phyloP scores from a whole-genome alignment of 2,113 vertebrate genomes.

The Chitala chitala region DNA sequence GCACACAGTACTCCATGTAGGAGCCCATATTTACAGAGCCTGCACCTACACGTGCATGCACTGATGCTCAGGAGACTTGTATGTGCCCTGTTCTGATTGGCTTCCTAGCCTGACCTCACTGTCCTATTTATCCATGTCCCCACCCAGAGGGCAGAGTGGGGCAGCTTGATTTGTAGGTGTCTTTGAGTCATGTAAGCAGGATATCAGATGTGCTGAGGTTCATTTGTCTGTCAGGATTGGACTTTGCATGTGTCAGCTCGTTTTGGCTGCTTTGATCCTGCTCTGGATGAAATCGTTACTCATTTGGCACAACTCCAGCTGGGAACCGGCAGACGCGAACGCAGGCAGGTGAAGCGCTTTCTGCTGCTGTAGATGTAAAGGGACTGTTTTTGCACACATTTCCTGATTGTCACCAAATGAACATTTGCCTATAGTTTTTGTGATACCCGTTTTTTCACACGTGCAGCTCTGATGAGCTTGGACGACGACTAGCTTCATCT shows the following conservation, averaged over 20 bases:
- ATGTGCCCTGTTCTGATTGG: too few species aligned
- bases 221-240: neutral
- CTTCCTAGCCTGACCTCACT: too few species aligned
- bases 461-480: too few species aligned
- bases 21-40: neutral
- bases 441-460: too few species aligned
- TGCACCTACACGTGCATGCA: neutral
- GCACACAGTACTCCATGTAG: neutral
- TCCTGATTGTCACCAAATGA: too few species aligned
- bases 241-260: neutral
- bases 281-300: neutral
- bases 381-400: too few species aligned
- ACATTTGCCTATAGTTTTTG: too few species aligned
- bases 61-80: neutral
- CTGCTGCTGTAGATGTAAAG: too few species aligned
- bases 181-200: neutral
- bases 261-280: neutral
- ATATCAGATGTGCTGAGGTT: neutral
- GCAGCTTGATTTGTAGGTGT: neutral
- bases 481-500: too few species aligned
- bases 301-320: neutral
- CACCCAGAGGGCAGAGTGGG: too few species aligned
- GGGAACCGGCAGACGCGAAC: neutral
- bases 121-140: too few species aligned
- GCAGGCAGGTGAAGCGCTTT: too few species aligned